Evolutionary conservation across 1,140 invertebrate genomes (phyloP).

Genomic region (Drosophila mayri): DNA sequence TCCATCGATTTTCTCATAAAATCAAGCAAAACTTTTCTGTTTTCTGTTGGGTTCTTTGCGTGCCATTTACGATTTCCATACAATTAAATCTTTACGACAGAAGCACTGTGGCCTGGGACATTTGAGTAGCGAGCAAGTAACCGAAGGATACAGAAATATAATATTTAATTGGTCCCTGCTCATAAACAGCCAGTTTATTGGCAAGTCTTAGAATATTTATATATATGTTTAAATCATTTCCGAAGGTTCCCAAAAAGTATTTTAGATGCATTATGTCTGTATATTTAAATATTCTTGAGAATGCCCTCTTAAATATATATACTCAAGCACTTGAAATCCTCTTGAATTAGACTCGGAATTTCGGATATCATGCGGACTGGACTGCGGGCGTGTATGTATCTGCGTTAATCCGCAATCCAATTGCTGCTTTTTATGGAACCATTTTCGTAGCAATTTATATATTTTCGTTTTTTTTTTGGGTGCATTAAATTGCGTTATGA

Average conservation of each 20-base stretch:
- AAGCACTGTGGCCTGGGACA: constrained; percentile 20
- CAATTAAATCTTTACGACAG: constrained; percentile 80
- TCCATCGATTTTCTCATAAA: constrained; percentile 72
- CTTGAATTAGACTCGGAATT: constrained; percentile 21
- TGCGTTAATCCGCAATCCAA: constrained; percentile 70
- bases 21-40: constrained; percentile 57
- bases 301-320: not conserved
- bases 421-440: constrained; percentile 62
- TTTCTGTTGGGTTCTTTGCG: constrained; percentile 56
- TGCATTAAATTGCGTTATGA: constrained; percentile 78
- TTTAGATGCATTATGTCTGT: not conserved
- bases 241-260: constrained; percentile 3
- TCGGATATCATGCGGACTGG: not conserved
- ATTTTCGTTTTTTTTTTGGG: constrained; percentile 28
- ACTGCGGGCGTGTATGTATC: constrained; percentile 7
- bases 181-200: constrained; percentile 37
- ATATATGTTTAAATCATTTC: not conserved
- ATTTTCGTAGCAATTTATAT: constrained; percentile 59
- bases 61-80: constrained; percentile 82
- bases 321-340: constrained; percentile 26
- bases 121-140: constrained; percentile 14
- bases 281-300: constrained; percentile 2
- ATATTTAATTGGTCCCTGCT: constrained; percentile 22
- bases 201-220: constrained; percentile 9
- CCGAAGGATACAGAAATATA: constrained; percentile 26